These are phyloP conservation scores for Allophyes oxyacanthae DNA, from an alignment of 2,888 invertebrate genomes.

Conservation along the genomic window DNA sequence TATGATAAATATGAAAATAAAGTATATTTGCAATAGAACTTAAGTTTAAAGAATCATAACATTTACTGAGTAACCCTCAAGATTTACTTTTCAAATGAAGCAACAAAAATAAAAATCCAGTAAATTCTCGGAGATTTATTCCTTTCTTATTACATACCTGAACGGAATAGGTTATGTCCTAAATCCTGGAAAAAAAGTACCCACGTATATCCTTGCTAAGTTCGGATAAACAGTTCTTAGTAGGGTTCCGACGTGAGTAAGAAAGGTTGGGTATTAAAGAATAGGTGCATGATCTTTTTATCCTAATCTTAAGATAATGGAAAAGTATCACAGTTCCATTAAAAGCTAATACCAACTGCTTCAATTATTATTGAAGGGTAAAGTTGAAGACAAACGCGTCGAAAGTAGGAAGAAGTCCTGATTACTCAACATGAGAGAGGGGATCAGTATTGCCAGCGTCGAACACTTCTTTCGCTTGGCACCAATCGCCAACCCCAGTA, in stretches of 20 bases:
- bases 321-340: too few species aligned
- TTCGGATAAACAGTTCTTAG: constrained; percentile 2
- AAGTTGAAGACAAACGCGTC: too few species aligned
- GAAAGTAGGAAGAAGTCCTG: too few species aligned
- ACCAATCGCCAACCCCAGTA: too few species aligned
- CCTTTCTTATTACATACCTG: constrained; percentile 19
- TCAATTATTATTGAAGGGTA: too few species aligned
- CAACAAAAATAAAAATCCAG: constrained; percentile 5
- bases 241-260: background rate
- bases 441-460: too few species aligned
- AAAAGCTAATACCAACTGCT: too few species aligned
- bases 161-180: constrained; percentile 8
- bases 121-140: constrained; percentile 25
- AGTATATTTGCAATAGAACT: background rate
- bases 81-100: constrained; percentile 17
- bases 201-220: constrained; percentile 7
- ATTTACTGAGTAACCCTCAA: constrained; percentile 1
- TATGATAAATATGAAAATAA: too few species aligned
- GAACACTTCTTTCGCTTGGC: too few species aligned
- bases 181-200: constrained; percentile 15
- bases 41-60: background rate
- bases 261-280: background rate
- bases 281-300: background rate
- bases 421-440: too few species aligned
- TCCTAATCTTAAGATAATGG: too few species aligned